A percentile compares a stretch with the other conserved stretches of the same genome.
These are phyloP conservation scores for Cataglyphis rosenhaueri DNA, from an alignment of 2,888 invertebrate species.

Conservation along the genomic window DNA sequence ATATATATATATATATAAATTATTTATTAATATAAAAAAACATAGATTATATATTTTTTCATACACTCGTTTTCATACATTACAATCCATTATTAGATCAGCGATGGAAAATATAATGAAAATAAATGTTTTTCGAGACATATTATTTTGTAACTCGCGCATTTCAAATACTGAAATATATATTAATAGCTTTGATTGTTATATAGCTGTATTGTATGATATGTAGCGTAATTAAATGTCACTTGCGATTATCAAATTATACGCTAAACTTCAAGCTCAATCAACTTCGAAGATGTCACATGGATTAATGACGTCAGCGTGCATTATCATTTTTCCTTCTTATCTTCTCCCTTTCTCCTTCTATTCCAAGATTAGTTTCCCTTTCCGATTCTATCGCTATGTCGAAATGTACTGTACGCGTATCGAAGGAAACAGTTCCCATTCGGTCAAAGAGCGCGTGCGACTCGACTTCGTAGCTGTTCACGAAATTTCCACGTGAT, in stretches of 20 bases:
- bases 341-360: background rate
- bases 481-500: slow-evolving; percentile 57
- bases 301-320: background rate
- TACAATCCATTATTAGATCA: background rate
- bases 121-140: background rate
- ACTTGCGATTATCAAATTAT: background rate
- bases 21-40: background rate
- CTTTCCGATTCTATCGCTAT: background rate
- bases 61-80: background rate
- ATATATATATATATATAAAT: background rate
- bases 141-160: background rate
- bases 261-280: background rate
- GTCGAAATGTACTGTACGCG: background rate
- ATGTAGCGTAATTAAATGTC: background rate
- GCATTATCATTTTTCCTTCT: background rate
- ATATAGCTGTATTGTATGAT: background rate
- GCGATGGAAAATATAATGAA: background rate
- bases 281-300: background rate
- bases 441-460: background rate
- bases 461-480: slow-evolving; percentile 6
- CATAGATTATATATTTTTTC: background rate
- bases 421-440: background rate
- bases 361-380: background rate
- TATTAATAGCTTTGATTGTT: background rate
- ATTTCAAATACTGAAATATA: background rate